phyloP scores from a whole-genome alignment of 2,888 invertebrate genomes.

The Rhimphoctona megacephalus region DNA sequence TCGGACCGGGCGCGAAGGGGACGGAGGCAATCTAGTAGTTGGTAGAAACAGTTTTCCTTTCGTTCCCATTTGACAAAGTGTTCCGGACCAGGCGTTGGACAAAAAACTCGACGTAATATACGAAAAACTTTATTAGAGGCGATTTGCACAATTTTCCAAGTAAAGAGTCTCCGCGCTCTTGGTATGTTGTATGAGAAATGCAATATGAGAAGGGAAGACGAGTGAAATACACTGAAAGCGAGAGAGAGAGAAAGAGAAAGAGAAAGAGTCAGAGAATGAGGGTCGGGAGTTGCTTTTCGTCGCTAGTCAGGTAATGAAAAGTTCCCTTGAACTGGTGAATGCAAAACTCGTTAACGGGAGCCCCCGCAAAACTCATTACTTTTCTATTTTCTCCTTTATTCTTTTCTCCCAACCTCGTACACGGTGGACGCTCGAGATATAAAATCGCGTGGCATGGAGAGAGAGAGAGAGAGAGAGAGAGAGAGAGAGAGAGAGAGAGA shows the following conservation, averaged over 20 bases:
- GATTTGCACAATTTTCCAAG: conserved; percentile 67
- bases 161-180: conserved; percentile 43
- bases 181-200: conserved; percentile 24
- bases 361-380: conserved; percentile 73
- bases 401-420: conserved; percentile 49
- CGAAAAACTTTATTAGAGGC: conserved; percentile 64
- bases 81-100: conserved; percentile 15
- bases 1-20: not conserved
- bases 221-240: conserved; percentile 16
- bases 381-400: conserved; percentile 72
- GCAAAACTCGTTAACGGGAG: conserved; percentile 73
- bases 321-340: conserved; percentile 69
- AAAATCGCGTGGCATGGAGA: conserved; percentile 47
- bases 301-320: conserved; percentile 65
- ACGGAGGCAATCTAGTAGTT: not conserved
- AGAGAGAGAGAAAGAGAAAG: not conserved
- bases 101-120: conserved; percentile 44
- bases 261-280: conserved; percentile 18
- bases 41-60: conserved; percentile 47
- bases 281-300: conserved; percentile 49
- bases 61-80: conserved; percentile 30
- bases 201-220: conserved; percentile 26
- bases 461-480: conserved; percentile 39
- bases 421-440: conserved; percentile 60
- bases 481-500: conserved; percentile 20